Evolutionary conservation across 2,113 vertebrate genomes (phyloP).

Genomic region (Pachypanchax playfairii): DNA sequence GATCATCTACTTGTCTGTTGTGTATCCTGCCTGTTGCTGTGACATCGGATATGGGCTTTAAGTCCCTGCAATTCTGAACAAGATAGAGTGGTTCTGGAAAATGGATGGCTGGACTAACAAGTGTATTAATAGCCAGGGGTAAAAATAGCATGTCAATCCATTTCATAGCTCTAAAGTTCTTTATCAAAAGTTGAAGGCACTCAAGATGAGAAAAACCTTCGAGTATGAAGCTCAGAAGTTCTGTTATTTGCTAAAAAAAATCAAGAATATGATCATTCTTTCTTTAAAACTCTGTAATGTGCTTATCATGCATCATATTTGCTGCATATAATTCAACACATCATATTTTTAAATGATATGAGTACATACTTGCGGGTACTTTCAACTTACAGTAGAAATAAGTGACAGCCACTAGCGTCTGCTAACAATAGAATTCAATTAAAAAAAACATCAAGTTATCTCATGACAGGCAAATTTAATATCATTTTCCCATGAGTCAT

Average conservation of each 20-base stretch:
- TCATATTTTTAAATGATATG: too few relatives aligned
- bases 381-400: too few relatives aligned
- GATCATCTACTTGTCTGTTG: neutral
- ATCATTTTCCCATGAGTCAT: neutral
- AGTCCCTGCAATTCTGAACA: neutral
- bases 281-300: too few relatives aligned
- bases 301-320: too few relatives aligned
- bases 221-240: neutral
- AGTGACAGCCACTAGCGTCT: neutral
- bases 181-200: constrained; percentile 1
- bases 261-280: too few relatives aligned
- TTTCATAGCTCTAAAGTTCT: constrained; percentile 2
- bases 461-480: neutral
- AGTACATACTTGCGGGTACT: too few relatives aligned
- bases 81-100: neutral
- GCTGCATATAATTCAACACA: too few relatives aligned
- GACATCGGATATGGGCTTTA: neutral
- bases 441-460: neutral
- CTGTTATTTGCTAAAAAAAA: too few relatives aligned
- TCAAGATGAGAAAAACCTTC: constrained; percentile 7
- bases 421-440: neutral
- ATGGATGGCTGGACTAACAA: neutral
- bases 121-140: neutral
- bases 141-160: constrained; percentile 15
- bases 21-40: neutral